These are phyloP conservation scores for Philereme vetulata DNA, from an alignment of 2,888 invertebrate species.

Conservation along the genomic window DNA sequence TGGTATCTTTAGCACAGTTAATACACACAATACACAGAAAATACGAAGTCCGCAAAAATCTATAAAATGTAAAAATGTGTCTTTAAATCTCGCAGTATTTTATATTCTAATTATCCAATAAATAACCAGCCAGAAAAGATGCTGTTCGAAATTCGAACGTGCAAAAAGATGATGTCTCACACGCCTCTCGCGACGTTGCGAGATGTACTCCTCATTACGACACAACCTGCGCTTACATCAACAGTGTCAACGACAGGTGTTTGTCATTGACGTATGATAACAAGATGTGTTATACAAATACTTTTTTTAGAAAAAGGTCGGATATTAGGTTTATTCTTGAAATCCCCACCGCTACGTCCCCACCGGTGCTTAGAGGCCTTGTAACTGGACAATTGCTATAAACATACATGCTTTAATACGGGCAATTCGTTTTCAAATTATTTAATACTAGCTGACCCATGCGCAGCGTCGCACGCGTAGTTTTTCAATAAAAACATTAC, in stretches of 20 bases:
- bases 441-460: too few relatives aligned
- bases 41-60: neutral
- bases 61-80: too few relatives aligned
- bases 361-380: too few relatives aligned
- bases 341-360: too few relatives aligned
- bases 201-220: conserved; percentile 55
- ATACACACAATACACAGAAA: conserved; percentile 14
- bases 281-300: conserved; percentile 31
- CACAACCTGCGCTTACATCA: conserved; percentile 61
- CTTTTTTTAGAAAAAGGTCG: neutral
- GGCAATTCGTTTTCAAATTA: too few relatives aligned
- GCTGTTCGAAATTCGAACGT: conserved; percentile 38
- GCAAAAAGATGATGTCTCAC: conserved; percentile 45
- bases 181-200: conserved; percentile 50
- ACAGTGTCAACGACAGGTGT: conserved; percentile 50
- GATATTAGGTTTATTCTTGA: too few relatives aligned
- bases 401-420: too few relatives aligned
- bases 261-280: conserved; percentile 31
- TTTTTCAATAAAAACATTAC: too few relatives aligned
- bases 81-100: conserved; percentile 26
- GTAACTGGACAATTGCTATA: too few relatives aligned
- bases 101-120: conserved; percentile 32
- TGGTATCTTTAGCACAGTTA: neutral
- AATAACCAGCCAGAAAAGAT: conserved; percentile 39
- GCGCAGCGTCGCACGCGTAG: too few relatives aligned